Evolutionary conservation across 2,113 vertebrate genomes (phyloP), one percentile per base, ranked within the genome.

Genomic region (Pterocles orientalis): DNA sequence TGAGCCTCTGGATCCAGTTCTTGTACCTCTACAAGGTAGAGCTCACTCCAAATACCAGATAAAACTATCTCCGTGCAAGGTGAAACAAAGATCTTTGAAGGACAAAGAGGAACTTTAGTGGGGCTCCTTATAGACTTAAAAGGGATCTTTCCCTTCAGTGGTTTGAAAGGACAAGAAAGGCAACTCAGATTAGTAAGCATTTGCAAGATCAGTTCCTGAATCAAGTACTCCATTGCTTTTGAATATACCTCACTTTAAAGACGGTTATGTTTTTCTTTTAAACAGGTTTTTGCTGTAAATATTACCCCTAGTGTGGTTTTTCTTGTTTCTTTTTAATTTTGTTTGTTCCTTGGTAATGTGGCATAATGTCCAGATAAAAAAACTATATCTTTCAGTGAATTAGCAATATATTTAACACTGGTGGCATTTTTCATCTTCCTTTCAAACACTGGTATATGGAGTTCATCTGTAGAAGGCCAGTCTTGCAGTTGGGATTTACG

Each of bases 61-160:
- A 62, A 62, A 86, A 33, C 14, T 25, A 5, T 50, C 34, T 48
- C 61, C 34, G 5, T 21, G 65, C 31, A 88, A 71, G 75, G 77
- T 84, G 69, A 84, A 76, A 36, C 34, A 92, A 79, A 94, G 61
- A 69, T 93, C 36, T 94, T 57, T 66, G 70, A 82, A 89, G 53
- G 88, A 86, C 61, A 78, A 71, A 78, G 47, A 51, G 48, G 28
- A 91, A 48, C 6, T 84, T 69, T 2, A n/a, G 18, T 51, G 47
- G 82, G 82, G n/a, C 12, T 88, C 54, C 25, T 39, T 80, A 53
- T 14, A 78, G 53, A 17, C 28, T 86, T 70, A 29, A 28, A 43
- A 45, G 16, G 21, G 24, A 75, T 57, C 86, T 77, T 92, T 83
- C 60, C 50, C 13, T 18, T 69, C 77, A 54, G 20, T 20, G 19